phyloP scores from a whole-genome alignment of 2,797 vertebrate genomes.

The Bradypodion pumilum region DNA sequence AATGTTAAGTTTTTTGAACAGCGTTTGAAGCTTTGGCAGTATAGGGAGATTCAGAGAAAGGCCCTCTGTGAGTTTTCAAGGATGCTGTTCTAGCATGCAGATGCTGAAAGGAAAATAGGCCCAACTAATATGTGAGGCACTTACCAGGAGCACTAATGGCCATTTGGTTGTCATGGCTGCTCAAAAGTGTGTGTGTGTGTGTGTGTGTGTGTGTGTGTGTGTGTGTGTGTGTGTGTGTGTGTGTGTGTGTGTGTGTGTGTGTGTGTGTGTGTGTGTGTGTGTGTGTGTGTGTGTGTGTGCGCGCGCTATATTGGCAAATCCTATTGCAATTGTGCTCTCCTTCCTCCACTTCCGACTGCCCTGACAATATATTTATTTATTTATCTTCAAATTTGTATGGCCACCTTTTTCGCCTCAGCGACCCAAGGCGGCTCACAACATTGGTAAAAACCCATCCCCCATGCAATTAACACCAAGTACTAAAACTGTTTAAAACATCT shows the following conservation, averaged over 20 bases:
- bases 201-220: background rate
- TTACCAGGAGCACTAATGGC: background rate
- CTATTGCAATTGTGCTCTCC: background rate
- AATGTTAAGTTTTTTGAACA: background rate
- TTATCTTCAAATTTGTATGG: no score
- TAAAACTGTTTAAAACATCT: no score
- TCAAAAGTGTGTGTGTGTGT: background rate
- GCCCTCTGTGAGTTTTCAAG: background rate
- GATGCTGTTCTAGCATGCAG: background rate
- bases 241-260: background rate
- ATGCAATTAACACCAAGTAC: no score
- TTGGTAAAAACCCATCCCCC: no score
- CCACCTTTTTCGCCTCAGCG: no score
- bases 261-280: background rate
- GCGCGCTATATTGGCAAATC: background rate
- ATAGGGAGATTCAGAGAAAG: background rate
- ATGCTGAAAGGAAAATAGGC: background rate
- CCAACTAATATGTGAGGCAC: background rate
- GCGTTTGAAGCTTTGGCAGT: background rate
- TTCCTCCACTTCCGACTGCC: background rate
- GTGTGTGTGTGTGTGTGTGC: background rate
- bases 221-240: background rate
- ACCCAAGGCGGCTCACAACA: no score
- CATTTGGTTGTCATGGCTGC: background rate
- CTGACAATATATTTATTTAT: no score